Evolutionary conservation across 35 echinoderm and acorn worm genomes (phyloP), one percentile per base, ranked within the genome.

Genomic region (Ophiothrix spiculata): DNA sequence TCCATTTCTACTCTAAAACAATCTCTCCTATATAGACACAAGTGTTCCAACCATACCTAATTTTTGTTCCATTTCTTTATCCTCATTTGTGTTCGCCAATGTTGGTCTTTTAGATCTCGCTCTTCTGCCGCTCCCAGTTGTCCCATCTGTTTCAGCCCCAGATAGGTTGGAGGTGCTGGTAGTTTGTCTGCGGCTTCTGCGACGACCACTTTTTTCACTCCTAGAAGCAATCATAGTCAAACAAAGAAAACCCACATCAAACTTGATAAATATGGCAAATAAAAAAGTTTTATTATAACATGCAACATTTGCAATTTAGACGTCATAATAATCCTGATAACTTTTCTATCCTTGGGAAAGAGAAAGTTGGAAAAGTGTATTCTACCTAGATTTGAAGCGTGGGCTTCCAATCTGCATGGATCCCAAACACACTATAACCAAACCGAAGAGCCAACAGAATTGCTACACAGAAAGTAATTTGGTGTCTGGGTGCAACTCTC

Each of bases 61-160:
- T 25, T 80, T 80, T 42, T 80, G 39, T 46, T 25, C 42, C n/a
- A 39, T 29, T 23, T 42, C 79, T 29, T 39, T 36, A 31, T 80
- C 77, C 45, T 63, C 81, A 38, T 37, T 64, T 12, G 60, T 69
- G 16, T 69, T 33, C 0, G 37, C 81, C 45, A 84, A 28, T 12
- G 60, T 84, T 4, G 29, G 78, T 74, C 87, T 75, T 74, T 87
- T 80, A 10, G 87, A 85, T 40, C 92, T 78, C 35, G 92, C 81
- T 37, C 83, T 49, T 38, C 92, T 80, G 32, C 87, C 76, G 14
- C 77, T 79, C 28, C 56, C 40, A 0, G 33, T 34, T 34, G 64
- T 83, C 1, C 38, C 69, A 35, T 60, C 81, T 42, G 23, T 64
- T 33, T 33, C 46, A 4, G 40, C 31, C 12, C 14, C 31, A 33